Conservation (phyloP, 2,113 vertebrate species). For the Origma solitaria region DNA sequence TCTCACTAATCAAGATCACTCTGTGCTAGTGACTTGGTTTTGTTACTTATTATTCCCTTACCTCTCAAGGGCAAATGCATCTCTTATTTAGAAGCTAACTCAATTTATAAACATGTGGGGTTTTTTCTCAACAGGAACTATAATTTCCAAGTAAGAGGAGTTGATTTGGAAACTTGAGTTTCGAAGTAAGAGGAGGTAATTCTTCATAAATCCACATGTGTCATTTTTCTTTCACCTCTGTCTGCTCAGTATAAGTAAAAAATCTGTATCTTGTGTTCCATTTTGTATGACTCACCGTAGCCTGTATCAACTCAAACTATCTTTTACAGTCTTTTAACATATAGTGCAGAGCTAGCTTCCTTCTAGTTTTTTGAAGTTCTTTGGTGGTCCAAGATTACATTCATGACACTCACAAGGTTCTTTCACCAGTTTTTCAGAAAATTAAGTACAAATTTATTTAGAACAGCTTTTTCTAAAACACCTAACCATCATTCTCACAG, state of each 20-base stretch:
- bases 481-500: not conserved
- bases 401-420: not conserved
- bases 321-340: not conserved
- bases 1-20: not conserved
- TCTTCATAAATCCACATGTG: not conserved
- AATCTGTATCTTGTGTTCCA: accelerated
- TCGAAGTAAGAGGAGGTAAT: not conserved
- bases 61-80: not conserved
- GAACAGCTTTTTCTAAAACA: not conserved
- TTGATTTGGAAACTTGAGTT: not conserved
- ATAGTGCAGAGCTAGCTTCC: not conserved
- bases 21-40: not conserved
- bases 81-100: not conserved
- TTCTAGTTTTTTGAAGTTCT: not conserved
- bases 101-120: not conserved
- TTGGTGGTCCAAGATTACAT: not conserved
- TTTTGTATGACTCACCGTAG: not conserved
- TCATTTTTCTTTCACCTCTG: not conserved
- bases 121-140: not conserved
- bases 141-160: not conserved
- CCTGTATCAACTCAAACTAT: not conserved
- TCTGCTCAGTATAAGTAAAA: not conserved
- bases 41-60: not conserved
- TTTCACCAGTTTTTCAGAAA: not conserved
- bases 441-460: not conserved